Conservation (phyloP, 1,140 invertebrate genomes). For the Rhynchophorus ferrugineus region DNA sequence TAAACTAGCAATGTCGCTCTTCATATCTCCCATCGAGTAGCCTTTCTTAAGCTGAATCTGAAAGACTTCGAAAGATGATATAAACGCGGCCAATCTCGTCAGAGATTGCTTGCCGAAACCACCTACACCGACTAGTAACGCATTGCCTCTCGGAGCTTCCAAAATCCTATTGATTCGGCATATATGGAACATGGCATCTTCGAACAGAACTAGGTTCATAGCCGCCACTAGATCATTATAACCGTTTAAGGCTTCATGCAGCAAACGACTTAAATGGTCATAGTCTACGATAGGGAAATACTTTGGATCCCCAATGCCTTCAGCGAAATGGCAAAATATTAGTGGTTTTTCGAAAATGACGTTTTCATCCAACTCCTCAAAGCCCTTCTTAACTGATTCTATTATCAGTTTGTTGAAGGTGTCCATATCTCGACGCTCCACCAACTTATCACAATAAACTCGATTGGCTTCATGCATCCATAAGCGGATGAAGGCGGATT, state of each 20-base stretch:
- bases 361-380: slow-evolving; percentile 64
- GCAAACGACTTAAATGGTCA: slow-evolving; percentile 62
- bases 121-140: slow-evolving; percentile 85
- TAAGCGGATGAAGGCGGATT: slow-evolving; percentile 65
- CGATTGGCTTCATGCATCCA: slow-evolving; percentile 86
- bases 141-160: slow-evolving; percentile 85
- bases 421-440: slow-evolving; percentile 67
- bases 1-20: slow-evolving; percentile 70
- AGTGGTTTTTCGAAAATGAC: slow-evolving; percentile 61
- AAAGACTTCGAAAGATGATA: slow-evolving; percentile 82
- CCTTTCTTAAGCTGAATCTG: slow-evolving; percentile 87
- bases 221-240: slow-evolving; percentile 82
- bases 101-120: slow-evolving; percentile 92
- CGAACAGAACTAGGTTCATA: slow-evolving; percentile 94
- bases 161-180: slow-evolving; percentile 89
- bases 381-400: slow-evolving; percentile 77
- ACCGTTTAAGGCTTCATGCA: slow-evolving; percentile 72
- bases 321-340: slow-evolving; percentile 85
- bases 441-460: slow-evolving; percentile 86
- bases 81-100: slow-evolving; percentile 78
- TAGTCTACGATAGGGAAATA: slow-evolving; percentile 75
- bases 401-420: slow-evolving; percentile 64
- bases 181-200: slow-evolving; percentile 89
- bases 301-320: slow-evolving; percentile 85
- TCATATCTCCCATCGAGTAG: slow-evolving; percentile 78